Evolutionary conservation across 2,888 invertebrate genomes (phyloP).

Genomic region (Eulithis prunata): DNA sequence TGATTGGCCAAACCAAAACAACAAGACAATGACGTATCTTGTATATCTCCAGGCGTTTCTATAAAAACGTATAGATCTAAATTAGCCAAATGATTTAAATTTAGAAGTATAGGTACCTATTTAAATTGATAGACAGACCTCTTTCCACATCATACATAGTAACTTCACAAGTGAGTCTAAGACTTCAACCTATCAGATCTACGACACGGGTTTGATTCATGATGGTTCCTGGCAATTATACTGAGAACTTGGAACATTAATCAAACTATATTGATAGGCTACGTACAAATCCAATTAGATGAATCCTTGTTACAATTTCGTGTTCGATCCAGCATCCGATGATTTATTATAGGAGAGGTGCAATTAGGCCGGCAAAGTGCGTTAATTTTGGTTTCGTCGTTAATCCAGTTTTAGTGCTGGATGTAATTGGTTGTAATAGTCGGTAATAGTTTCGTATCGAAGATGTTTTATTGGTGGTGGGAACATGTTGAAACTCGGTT

Average conservation of each 20-base stretch:
- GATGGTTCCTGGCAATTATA: conserved; percentile 79
- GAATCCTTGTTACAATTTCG: conserved; percentile 76
- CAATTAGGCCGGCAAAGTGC: conserved; percentile 71
- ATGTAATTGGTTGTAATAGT: conserved; percentile 69
- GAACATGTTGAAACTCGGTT: conserved; percentile 48
- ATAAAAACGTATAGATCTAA: neutral
- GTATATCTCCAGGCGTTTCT: no score
- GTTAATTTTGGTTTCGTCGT: conserved; percentile 76
- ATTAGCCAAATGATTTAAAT: neutral
- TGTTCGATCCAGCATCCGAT: conserved; percentile 60
- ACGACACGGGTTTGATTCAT: conserved; percentile 80
- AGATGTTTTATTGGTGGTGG: conserved; percentile 60
- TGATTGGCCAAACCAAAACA: conserved; percentile 34
- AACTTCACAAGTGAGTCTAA: conserved; percentile 55
- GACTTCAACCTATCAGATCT: conserved; percentile 77
- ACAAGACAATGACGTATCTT: neutral
- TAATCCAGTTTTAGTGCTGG: conserved; percentile 69
- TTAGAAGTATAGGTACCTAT: no score
- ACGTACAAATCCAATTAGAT: conserved; percentile 81
- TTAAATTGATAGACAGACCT: no score
- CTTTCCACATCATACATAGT: conserved; percentile 11
- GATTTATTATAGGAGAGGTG: conserved; percentile 71
- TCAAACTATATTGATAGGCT: conserved; percentile 80
- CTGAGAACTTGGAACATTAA: conserved; percentile 72
- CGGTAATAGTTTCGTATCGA: conserved; percentile 60